Evolutionary conservation across 2,888 invertebrate species (phyloP), one percentile per base, ranked within the genome.

Genomic region (Dinocampus coccinellae): DNA sequence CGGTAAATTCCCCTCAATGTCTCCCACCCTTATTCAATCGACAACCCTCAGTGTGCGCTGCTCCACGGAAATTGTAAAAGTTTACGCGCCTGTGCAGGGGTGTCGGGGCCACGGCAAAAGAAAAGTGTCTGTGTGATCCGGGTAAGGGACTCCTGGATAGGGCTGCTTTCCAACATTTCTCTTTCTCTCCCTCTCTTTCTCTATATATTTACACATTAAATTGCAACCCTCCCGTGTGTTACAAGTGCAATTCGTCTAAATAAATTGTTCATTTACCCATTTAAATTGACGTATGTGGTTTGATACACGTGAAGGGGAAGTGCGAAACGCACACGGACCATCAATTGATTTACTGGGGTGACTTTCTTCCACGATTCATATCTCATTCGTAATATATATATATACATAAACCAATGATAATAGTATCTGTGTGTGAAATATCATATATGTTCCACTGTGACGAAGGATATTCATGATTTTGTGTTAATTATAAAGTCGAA

Each of bases 11-110:
- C 62, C 47, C 62, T 52, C 62, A 6, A 7, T n/a, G 10, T 29
- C 33, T 52, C 34, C 65, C 64, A 58, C 62, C 69, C 63, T 47
- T 22, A 39, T 29, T 55, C 67, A 62, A 72, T 72, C 63, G 67
- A 72, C 67, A 67, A 67, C 62, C 72, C 72, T 72, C 72, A 60
- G 57, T 29, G 63, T 61, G 71, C 67, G 62, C 78, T 77, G 79
- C 76, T 77, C 80, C 81, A 82, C 81, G 78, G 80, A 80, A 80
- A 81, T 77, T 79, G 80, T 74, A 73, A 81, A 76, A 79, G 75
- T 78, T 75, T 70, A 80, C 81, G 84, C 84, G 84, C 84, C 82
- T 83, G 84, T 84, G 84, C 83, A 81, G 78, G 80, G 80, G 81
- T 78, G 81, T 81, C 77, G 77, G 79, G 79, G 81, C 78, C 79